Conservation (phyloP, 1,140 invertebrate species). For the Pseudoatta argentina region DNA sequence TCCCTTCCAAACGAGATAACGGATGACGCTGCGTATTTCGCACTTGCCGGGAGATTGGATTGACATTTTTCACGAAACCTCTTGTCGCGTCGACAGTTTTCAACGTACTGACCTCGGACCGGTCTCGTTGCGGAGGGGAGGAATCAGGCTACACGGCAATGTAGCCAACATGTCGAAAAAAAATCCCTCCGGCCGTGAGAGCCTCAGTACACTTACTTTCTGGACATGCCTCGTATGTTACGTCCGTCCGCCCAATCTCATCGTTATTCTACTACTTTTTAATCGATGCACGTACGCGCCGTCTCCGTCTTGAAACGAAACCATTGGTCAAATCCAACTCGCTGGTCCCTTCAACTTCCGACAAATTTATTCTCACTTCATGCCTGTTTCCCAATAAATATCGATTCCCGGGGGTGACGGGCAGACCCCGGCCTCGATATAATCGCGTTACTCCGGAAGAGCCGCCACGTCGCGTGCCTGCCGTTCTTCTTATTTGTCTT, state of each 20-base stretch:
- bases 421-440: constrained; percentile 68
- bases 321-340: constrained; percentile 24
- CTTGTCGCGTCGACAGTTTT: too few relatives aligned
- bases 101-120: too few relatives aligned
- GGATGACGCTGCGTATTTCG: too few relatives aligned
- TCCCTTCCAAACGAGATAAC: too few relatives aligned
- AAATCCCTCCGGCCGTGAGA: too few relatives aligned
- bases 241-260: constrained; percentile 16
- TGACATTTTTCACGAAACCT: too few relatives aligned
- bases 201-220: too few relatives aligned
- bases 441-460: constrained; percentile 79
- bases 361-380: constrained; percentile 79
- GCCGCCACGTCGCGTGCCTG: constrained; percentile 71
- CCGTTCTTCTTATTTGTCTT: constrained; percentile 73
- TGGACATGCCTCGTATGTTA: too few relatives aligned
- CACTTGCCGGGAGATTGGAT: too few relatives aligned
- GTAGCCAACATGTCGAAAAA: too few relatives aligned
- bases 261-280: constrained; percentile 60
- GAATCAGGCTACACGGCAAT: too few relatives aligned
- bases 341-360: constrained; percentile 75
- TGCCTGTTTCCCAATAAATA: constrained; percentile 70
- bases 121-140: too few relatives aligned
- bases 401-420: constrained; percentile 72
- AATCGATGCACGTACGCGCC: constrained; percentile 45
- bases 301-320: constrained; percentile 42